These are phyloP conservation scores for Habrosyne pyritoides DNA, from an alignment of 2,888 invertebrate species.

Conservation along the genomic window DNA sequence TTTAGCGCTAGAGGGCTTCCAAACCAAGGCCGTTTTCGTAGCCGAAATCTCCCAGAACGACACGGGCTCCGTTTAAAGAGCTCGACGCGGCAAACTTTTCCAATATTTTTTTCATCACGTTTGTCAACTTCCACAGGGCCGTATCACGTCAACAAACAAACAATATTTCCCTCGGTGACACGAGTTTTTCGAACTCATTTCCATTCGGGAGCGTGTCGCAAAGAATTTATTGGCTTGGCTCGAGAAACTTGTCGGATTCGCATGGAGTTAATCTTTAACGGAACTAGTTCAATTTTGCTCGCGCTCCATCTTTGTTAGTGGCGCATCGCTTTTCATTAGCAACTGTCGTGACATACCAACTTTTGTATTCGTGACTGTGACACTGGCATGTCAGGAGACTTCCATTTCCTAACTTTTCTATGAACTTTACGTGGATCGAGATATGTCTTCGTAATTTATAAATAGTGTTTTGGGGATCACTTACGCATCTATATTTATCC, in stretches of 20 bases:
- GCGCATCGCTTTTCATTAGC: conserved; percentile 72
- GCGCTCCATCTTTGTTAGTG: conserved; percentile 65
- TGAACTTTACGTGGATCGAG: conserved; percentile 39
- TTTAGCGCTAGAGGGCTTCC: conserved; percentile 12
- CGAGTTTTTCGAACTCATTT: conserved; percentile 70
- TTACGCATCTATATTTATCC: background rate
- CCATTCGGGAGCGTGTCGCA: conserved; percentile 56
- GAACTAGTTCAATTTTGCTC: conserved; percentile 42
- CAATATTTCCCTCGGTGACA: conserved; percentile 63
- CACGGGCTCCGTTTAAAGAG: conserved; percentile 51
- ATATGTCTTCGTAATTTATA: conserved; percentile 20
- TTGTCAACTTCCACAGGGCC: conserved; percentile 60
- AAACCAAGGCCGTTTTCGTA: conserved; percentile 25
- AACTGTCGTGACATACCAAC: conserved; percentile 48
- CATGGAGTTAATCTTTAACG: conserved; percentile 46
- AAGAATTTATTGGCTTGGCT: conserved; percentile 62
- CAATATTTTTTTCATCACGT: conserved; percentile 77
- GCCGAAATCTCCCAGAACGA: conserved; percentile 36
- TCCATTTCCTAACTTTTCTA: conserved; percentile 47
- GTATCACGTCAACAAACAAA: conserved; percentile 72
- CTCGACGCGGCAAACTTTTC: conserved; percentile 60
- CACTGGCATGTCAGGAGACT: conserved; percentile 43
- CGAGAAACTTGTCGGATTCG: conserved; percentile 39
- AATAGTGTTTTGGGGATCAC: background rate
- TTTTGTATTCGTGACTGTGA: conserved; percentile 41